These are phyloP conservation scores for Macrochelys suwanniensis DNA, from an alignment of 2,797 vertebrate species.

Conservation along the genomic window DNA sequence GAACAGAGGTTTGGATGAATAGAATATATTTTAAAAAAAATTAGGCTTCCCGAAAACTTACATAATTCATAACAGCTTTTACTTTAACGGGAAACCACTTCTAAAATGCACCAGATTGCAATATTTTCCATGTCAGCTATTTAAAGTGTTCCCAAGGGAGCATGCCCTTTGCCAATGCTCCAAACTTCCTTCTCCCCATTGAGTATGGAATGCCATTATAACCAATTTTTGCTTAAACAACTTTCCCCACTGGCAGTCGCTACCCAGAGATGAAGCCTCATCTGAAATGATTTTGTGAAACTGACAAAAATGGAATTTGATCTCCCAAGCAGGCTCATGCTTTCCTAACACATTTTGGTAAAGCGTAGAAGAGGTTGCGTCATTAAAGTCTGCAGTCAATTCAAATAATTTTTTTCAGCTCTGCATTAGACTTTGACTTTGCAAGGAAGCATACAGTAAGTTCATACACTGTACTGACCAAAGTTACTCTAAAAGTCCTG, in stretches of 20 bases:
- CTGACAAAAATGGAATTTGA: constrained; percentile 69
- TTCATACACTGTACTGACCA: constrained; percentile 61
- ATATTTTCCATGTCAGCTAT: constrained; percentile 73
- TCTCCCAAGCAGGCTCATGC: constrained; percentile 62
- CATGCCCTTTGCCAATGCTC: constrained; percentile 52
- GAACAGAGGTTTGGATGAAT: constrained; percentile 19
- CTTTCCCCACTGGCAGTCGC: constrained; percentile 71
- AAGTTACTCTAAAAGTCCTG: constrained; percentile 65
- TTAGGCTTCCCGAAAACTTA: constrained; percentile 71
- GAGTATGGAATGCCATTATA: constrained; percentile 68
- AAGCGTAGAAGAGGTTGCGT: constrained; percentile 66
- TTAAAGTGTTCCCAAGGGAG: constrained; percentile 66
- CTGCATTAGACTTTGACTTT: constrained; percentile 60
- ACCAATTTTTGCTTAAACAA: constrained; percentile 70
- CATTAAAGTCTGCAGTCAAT: constrained; percentile 66
- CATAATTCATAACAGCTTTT: constrained; percentile 76
- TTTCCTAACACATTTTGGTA: constrained; percentile 74
- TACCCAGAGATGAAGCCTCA: constrained; percentile 41
- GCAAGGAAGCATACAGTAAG: constrained; percentile 58
- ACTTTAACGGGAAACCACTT: constrained; percentile 76
- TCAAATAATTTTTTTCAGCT: constrained; percentile 66
- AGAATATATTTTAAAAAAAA: constrained; percentile 30
- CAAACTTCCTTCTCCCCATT: constrained; percentile 63
- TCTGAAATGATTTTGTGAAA: constrained; percentile 69
- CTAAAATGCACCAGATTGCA: constrained; percentile 76